phyloP scores from a whole-genome alignment of 2,888 invertebrate genomes.

The Bedellia somnulentella region DNA sequence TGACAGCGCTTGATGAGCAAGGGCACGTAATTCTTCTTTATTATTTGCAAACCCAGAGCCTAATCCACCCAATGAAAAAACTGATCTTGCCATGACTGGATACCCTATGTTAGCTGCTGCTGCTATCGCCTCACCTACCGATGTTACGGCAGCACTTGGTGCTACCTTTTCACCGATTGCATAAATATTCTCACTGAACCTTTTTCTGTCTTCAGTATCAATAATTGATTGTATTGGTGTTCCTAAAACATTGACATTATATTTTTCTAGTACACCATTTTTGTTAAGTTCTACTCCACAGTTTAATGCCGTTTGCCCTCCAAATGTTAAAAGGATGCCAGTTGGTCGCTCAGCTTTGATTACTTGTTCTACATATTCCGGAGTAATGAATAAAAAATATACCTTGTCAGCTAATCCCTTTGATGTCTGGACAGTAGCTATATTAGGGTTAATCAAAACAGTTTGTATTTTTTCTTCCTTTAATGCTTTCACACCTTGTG shows the following conservation, averaged over 20 bases:
- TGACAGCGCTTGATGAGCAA: constrained; percentile 85
- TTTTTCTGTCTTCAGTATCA: constrained; percentile 94
- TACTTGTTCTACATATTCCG: constrained; percentile 96
- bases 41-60: constrained; percentile 98
- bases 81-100: constrained; percentile 95
- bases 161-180: constrained; percentile 92
- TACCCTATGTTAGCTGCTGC: constrained; percentile 89
- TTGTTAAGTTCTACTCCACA: constrained; percentile 92
- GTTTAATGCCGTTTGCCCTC: constrained; percentile 98
- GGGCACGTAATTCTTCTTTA: constrained; percentile 72
- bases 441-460: constrained; percentile 97
- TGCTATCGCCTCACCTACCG: constrained; percentile 84
- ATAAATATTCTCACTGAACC: constrained; percentile 88
- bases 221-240: constrained; percentile 96
- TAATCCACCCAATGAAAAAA: constrained; percentile 96
- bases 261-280: constrained; percentile 82
- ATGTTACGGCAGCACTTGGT: constrained; percentile 90
- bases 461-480: constrained; percentile 94
- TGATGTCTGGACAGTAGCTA: constrained; percentile 99
- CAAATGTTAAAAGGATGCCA: constrained; percentile 96
- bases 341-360: constrained; percentile 95
- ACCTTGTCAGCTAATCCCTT: constrained; percentile 98
- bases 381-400: constrained; percentile 93
- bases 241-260: constrained; percentile 89
- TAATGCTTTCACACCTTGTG: constrained; percentile 96